phyloP scores from a whole-genome alignment of 2,113 vertebrate species.

The Dromas ardeola region DNA sequence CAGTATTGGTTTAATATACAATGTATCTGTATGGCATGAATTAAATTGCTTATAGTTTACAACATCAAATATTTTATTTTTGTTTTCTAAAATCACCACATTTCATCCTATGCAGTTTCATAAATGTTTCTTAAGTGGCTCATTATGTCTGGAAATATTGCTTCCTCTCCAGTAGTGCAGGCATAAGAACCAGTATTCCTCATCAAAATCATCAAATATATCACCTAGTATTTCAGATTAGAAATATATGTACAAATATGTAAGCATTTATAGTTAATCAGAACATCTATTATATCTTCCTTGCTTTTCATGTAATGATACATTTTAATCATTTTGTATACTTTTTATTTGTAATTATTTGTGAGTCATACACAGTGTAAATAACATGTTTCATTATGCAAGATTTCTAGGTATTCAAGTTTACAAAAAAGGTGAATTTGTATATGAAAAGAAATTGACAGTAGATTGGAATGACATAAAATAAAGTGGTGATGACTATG shows the following conservation, averaged over 20 bases:
- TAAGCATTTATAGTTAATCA: constrained; percentile 50
- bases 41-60: constrained; percentile 69
- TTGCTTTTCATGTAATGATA: constrained; percentile 48
- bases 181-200: constrained; percentile 24
- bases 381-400: constrained; percentile 71
- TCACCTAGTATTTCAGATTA: constrained; percentile 62
- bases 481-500: constrained; percentile 63
- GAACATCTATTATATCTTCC: constrained; percentile 27
- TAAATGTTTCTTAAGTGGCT: constrained; percentile 50
- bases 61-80: constrained; percentile 50
- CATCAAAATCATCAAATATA: constrained; percentile 38
- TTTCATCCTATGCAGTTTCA: constrained; percentile 51
- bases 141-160: constrained; percentile 52
- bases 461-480: constrained; percentile 61
- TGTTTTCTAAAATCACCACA: constrained; percentile 49
- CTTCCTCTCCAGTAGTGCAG: constrained; percentile 40
- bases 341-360: constrained; percentile 64
- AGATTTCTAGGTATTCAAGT: constrained; percentile 66
- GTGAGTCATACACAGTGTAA: constrained; percentile 66
- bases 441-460: constrained; percentile 66
- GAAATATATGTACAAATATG: constrained; percentile 49
- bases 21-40: constrained; percentile 67
- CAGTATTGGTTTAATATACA: constrained; percentile 56
- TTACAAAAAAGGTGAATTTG: constrained; percentile 62
- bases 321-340: constrained; percentile 59